phyloP scores from a whole-genome alignment of 2,797 vertebrate species.

The Aeoliscus strigatus region DNA sequence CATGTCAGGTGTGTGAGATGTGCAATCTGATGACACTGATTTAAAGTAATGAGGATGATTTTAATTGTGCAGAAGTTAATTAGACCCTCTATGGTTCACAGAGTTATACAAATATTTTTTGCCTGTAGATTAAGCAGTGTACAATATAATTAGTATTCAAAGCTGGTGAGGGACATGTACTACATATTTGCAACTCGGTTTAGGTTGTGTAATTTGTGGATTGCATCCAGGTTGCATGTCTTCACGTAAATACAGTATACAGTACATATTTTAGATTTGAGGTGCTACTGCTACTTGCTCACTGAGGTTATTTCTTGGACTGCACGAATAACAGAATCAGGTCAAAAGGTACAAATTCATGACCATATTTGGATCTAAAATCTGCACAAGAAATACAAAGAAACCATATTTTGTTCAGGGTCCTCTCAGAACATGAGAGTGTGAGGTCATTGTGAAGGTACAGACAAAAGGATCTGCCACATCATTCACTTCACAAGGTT shows the following conservation, averaged over 20 bases:
- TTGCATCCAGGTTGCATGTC: background rate
- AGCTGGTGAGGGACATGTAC: constrained; percentile 7
- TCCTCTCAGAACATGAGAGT: too few relatives aligned
- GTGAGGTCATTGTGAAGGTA: background rate
- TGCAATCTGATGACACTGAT: constrained; percentile 33
- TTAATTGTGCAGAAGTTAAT: constrained; percentile 42
- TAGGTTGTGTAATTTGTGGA: constrained; percentile 1
- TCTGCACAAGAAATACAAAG: too few relatives aligned
- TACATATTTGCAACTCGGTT: constrained; percentile 6
- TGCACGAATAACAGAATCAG: too few relatives aligned
- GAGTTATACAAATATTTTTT: constrained; percentile 57
- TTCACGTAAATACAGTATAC: too few relatives aligned
- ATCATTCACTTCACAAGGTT: constrained; percentile 21
- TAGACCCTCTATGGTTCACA: constrained; percentile 32
- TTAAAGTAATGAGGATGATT: too few relatives aligned
- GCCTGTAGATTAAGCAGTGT: constrained; percentile 28
- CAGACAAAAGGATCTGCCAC: background rate
- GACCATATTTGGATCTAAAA: too few relatives aligned
- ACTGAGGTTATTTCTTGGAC: too few relatives aligned
- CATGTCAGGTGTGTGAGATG: background rate
- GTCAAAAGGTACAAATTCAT: too few relatives aligned
- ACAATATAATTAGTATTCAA: constrained; percentile 19
- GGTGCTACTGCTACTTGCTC: background rate
- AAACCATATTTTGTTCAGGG: too few relatives aligned
- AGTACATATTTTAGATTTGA: background rate